Percentiles rank a stretch among this genome's conserved stretches.
phyloP scores from a whole-genome alignment of 2,113 vertebrate genomes.

The Osmerus mordax region DNA sequence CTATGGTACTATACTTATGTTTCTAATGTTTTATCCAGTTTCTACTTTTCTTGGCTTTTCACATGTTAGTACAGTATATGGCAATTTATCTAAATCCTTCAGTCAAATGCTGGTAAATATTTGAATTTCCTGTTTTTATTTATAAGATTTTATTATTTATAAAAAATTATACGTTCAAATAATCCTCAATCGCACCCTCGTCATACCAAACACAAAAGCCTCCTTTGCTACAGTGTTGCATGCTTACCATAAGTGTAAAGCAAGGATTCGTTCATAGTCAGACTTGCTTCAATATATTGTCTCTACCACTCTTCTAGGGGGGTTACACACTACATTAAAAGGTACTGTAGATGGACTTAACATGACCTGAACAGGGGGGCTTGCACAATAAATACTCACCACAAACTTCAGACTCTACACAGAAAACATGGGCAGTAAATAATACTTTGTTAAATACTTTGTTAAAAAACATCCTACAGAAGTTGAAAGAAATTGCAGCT shows the following conservation, averaged over 20 bases:
- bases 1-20: no score
- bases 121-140: not conserved
- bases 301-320: not conserved
- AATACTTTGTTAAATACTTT: conserved; percentile 12
- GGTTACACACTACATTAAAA: not conserved
- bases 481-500: not conserved
- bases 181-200: not conserved
- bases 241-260: conserved; percentile 3
- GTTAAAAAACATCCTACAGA: conserved; percentile 11
- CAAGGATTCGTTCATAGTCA: conserved; percentile 6
- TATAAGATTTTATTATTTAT: not conserved
- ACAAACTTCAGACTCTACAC: conserved; percentile 40
- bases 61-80: no score
- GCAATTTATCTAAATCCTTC: no score
- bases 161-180: not conserved
- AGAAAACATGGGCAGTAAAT: conserved; percentile 18
- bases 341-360: not conserved
- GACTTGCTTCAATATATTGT: not conserved
- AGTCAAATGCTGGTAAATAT: no score
- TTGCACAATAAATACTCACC: conserved; percentile 50
- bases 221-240: not conserved
- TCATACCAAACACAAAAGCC: not conserved
- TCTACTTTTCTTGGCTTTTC: no score
- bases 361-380: conserved; percentile 8
- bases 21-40: no score